phyloP scores from a whole-genome alignment of 2,888 invertebrate genomes.

The Anaspis maculata region DNA sequence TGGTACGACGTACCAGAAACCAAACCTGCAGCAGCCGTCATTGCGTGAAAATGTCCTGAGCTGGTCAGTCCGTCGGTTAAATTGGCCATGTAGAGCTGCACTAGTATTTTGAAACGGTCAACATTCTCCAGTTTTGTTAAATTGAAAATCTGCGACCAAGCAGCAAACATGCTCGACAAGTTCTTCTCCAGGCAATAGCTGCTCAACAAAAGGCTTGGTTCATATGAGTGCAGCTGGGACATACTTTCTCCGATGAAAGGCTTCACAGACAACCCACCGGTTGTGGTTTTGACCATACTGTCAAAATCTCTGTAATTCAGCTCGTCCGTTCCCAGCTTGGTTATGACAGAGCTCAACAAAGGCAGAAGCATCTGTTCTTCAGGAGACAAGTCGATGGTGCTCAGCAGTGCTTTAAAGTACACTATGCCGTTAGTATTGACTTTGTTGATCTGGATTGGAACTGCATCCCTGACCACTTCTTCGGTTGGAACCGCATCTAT shows the following conservation, averaged over 20 bases:
- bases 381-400: slow-evolving; percentile 56
- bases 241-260: slow-evolving; percentile 68
- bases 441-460: slow-evolving; percentile 68
- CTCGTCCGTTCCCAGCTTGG: slow-evolving; percentile 76
- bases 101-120: slow-evolving; percentile 68
- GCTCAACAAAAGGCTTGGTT: slow-evolving; percentile 63
- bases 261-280: slow-evolving; percentile 59
- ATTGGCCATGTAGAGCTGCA: slow-evolving; percentile 70
- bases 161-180: slow-evolving; percentile 66
- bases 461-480: slow-evolving; percentile 45
- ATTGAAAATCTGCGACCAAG: slow-evolving; percentile 72
- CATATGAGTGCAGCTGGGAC: slow-evolving; percentile 56
- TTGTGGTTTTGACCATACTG: slow-evolving; percentile 63
- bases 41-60: slow-evolving; percentile 76
- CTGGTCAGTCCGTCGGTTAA: slow-evolving; percentile 70
- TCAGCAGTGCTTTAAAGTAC: slow-evolving; percentile 73
- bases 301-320: slow-evolving; percentile 76
- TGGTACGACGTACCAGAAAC: slow-evolving; percentile 64
- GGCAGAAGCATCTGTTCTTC: slow-evolving; percentile 69
- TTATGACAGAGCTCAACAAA: slow-evolving; percentile 70
- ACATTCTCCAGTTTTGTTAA: slow-evolving; percentile 61
- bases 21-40: slow-evolving; percentile 70
- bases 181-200: slow-evolving; percentile 82
- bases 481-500: slow-evolving; percentile 51
- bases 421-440: slow-evolving; percentile 88